Conservation (phyloP, 2,888 invertebrate genomes). For the Drosophila antonietae region DNA sequence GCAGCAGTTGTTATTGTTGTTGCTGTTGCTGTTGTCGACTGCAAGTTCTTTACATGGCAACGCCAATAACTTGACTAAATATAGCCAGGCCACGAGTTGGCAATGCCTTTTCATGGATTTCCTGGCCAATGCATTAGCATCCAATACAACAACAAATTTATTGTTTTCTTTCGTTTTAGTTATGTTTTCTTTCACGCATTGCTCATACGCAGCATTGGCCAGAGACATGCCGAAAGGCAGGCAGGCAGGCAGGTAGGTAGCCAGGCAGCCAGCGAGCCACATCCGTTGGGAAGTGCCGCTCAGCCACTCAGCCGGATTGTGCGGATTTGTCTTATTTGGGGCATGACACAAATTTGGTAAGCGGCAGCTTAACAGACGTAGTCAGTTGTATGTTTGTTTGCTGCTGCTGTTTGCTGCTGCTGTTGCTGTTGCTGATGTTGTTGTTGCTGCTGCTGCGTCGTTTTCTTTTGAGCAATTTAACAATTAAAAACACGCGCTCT, state of each 20-base stretch:
- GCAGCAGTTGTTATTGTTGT: constrained; percentile 2
- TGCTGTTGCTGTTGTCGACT: constrained; percentile 38
- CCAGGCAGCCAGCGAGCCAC: constrained; percentile 36
- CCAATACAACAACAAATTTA: constrained; percentile 37
- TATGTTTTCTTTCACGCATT: constrained; percentile 22
- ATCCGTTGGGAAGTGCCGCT: constrained; percentile 59
- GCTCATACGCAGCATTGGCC: constrained; percentile 47
- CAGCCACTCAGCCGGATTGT: constrained; percentile 57
- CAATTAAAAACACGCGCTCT: constrained; percentile 80
- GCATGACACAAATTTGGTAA: constrained; percentile 79
- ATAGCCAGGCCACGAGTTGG: constrained; percentile 65
- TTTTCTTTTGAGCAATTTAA: constrained; percentile 77
- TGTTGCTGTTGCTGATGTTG: constrained; percentile 1
- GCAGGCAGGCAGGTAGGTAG: background rate
- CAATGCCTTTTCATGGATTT: constrained; percentile 59
- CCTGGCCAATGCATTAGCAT: constrained; percentile 69
- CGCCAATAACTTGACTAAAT: constrained; percentile 77
- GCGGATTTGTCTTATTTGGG: constrained; percentile 78
- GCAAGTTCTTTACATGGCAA: constrained; percentile 73
- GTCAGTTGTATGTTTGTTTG: constrained; percentile 12
- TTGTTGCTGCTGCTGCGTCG: constrained; percentile 30
- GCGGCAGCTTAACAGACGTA: constrained; percentile 43
- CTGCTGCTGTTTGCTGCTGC: constrained; percentile 1
- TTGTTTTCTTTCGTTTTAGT: constrained; percentile 15
- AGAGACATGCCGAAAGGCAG: background rate